Conservation (phyloP, 2,113 vertebrate genomes). For the Anarhynchus alexandrinus region DNA sequence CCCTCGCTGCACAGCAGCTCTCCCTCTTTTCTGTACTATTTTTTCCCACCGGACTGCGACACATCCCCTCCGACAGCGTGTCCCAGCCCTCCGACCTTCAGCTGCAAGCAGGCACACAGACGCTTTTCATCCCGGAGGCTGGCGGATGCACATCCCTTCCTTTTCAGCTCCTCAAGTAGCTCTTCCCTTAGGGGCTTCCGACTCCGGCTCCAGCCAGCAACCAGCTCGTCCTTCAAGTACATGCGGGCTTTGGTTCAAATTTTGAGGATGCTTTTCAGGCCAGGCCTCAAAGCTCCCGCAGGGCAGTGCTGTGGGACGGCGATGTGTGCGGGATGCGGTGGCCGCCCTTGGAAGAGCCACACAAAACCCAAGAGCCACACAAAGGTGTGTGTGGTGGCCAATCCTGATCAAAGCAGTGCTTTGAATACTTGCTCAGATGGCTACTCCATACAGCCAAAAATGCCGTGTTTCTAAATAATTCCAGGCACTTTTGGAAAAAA, state of each 20-base stretch:
- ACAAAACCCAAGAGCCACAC: background rate
- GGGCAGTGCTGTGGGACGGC: background rate
- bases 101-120: background rate
- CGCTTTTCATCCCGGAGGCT: background rate
- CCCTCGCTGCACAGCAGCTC: background rate
- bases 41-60: background rate
- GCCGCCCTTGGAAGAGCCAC: background rate
- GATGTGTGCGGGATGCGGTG: background rate
- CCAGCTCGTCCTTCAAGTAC: background rate
- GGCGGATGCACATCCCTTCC: background rate
- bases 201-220: background rate
- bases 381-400: background rate
- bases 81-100: background rate
- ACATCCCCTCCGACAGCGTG: accelerated
- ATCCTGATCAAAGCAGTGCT: background rate
- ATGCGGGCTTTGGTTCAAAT: background rate
- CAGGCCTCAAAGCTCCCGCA: background rate
- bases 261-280: background rate
- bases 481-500: background rate
- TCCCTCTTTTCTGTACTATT: background rate
- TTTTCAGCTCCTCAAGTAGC: background rate
- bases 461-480: background rate
- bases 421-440: background rate
- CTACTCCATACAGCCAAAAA: background rate
- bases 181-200: slow-evolving; percentile 1